phyloP scores from a whole-genome alignment of 2,888 invertebrate species.

The Pandemis corylana region DNA sequence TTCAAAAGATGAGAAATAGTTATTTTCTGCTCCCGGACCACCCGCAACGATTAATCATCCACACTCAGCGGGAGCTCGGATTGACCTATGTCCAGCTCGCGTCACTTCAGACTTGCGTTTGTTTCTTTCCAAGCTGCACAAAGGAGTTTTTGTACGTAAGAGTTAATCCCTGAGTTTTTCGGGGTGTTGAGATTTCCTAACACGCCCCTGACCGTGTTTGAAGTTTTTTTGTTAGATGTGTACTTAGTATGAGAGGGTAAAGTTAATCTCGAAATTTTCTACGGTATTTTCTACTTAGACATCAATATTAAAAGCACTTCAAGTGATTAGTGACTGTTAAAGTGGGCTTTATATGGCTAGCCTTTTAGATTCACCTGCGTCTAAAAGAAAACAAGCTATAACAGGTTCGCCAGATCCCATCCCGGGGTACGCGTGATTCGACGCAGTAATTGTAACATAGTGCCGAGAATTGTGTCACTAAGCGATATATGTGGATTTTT shows the following conservation, averaged over 20 bases:
- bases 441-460: slow-evolving; percentile 34
- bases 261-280: not conserved
- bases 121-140: slow-evolving; percentile 47
- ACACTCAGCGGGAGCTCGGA: slow-evolving; percentile 67
- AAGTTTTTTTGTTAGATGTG: slow-evolving; percentile 1
- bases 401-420: not conserved
- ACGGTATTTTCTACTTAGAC: not conserved
- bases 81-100: slow-evolving; percentile 70
- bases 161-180: slow-evolving; percentile 46
- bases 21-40: slow-evolving; percentile 72
- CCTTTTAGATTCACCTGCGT: slow-evolving; percentile 28
- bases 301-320: not conserved
- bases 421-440: slow-evolving; percentile 1
- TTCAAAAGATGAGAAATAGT: slow-evolving; percentile 81
- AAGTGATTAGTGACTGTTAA: slow-evolving; percentile 13
- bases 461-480: slow-evolving; percentile 24
- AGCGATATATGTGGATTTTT: slow-evolving; percentile 36
- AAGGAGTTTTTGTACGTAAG: slow-evolving; percentile 48
- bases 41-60: slow-evolving; percentile 76
- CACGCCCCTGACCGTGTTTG: not conserved
- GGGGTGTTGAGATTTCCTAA: slow-evolving; percentile 33
- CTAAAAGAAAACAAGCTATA: slow-evolving; percentile 18
- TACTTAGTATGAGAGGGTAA: not conserved
- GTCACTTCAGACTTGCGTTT: slow-evolving; percentile 56
- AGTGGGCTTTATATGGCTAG: slow-evolving; percentile 18